phyloP scores from a whole-genome alignment of 2,797 vertebrate species.

The Pteronotus mesoamericanus region DNA sequence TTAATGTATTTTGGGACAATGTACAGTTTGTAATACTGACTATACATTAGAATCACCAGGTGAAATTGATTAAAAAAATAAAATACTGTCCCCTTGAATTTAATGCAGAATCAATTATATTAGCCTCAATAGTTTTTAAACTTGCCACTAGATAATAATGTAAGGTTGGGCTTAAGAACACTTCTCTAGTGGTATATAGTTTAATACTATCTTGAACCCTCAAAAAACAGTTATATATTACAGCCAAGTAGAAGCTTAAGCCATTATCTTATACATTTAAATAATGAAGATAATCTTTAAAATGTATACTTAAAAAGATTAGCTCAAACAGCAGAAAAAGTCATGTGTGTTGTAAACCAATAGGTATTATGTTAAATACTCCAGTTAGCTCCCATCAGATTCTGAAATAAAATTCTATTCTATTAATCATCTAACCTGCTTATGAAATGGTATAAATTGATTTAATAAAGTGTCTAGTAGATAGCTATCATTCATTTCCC shows the following conservation, averaged over 20 bases:
- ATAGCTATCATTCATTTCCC: not conserved
- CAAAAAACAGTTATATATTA: not conserved
- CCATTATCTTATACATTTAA: not conserved
- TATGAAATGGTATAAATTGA: not conserved
- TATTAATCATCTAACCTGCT: not conserved
- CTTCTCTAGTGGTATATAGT: not conserved
- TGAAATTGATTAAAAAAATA: not conserved
- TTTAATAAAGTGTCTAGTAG: not conserved
- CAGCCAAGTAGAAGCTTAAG: not conserved
- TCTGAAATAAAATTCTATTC: constrained; percentile 6
- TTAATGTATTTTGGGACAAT: not conserved
- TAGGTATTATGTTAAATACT: not conserved
- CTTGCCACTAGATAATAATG: not conserved
- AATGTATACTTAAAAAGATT: not conserved
- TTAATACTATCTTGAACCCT: not conserved
- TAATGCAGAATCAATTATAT: not conserved
- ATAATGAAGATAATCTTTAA: not conserved
- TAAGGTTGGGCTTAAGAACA: not conserved
- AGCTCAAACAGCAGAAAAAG: not conserved
- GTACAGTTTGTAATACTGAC: not conserved
- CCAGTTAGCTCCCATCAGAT: not conserved
- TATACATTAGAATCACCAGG: not conserved
- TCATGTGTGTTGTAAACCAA: not conserved
- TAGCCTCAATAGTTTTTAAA: not conserved
- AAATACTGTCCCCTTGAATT: not conserved